phyloP scores from a whole-genome alignment of 2,888 invertebrate species.

The Taenaris catops region DNA sequence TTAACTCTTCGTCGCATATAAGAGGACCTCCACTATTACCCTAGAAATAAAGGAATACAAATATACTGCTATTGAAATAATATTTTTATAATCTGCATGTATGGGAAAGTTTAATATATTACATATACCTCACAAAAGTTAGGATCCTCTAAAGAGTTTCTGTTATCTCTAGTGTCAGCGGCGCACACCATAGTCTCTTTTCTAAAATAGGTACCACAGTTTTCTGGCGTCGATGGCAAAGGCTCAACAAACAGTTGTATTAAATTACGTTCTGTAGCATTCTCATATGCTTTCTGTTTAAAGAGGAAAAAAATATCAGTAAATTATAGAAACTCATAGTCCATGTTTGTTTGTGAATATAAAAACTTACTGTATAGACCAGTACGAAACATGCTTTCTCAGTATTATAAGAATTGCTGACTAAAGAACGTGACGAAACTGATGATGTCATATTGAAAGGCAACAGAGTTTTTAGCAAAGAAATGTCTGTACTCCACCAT shows the following conservation, averaged over 20 bases:
- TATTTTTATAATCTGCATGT: too few relatives aligned
- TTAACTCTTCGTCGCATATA: constrained; percentile 49
- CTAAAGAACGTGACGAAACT: constrained; percentile 33
- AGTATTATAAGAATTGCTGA: constrained; percentile 24
- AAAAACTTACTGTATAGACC: constrained; percentile 49
- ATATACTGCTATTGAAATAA: constrained; percentile 8
- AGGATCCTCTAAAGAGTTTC: constrained; percentile 30
- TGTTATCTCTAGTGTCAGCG: constrained; percentile 37
- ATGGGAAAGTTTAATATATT: too few relatives aligned
- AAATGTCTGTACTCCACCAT: constrained; percentile 60
- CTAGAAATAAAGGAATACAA: constrained; percentile 33
- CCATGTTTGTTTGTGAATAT: too few relatives aligned
- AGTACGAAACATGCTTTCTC: constrained; percentile 50
- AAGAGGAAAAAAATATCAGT: too few relatives aligned
- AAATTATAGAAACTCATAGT: too few relatives aligned
- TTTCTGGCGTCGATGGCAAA: constrained; percentile 31
- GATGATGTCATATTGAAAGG: constrained; percentile 48
- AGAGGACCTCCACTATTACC: constrained; percentile 65
- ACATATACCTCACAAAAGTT: constrained; percentile 54
- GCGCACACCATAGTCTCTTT: constrained; percentile 51
- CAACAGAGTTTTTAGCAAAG: constrained; percentile 51
- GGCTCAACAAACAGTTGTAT: constrained; percentile 45
- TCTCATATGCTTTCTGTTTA: too few relatives aligned
- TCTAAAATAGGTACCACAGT: constrained; percentile 46
- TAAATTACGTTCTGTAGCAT: constrained; percentile 38